Percentiles rank a stretch among this genome's conserved stretches.
Evolutionary conservation across 2,888 invertebrate species (phyloP).

Genomic region (Bugulina stolonifera): DNA sequence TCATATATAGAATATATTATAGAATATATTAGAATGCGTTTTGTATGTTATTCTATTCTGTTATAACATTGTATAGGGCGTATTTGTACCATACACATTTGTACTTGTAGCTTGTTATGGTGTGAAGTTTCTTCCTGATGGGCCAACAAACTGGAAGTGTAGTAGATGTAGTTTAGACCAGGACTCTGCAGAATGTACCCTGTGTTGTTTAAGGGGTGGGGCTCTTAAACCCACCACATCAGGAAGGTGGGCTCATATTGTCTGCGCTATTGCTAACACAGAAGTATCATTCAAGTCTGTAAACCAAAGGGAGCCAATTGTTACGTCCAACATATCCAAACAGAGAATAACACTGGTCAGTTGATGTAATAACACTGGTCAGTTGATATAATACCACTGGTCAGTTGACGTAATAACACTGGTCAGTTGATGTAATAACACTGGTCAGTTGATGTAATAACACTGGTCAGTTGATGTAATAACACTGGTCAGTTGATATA

Average conservation of each 20-base stretch:
- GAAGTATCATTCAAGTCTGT: slow-evolving; percentile 50
- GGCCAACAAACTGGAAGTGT: slow-evolving; percentile 18
- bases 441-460: too few relatives aligned
- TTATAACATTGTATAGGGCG: too few relatives aligned
- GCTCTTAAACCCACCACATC: slow-evolving; percentile 53
- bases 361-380: not conserved
- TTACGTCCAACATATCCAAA: slow-evolving; percentile 36
- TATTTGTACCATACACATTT: too few relatives aligned
- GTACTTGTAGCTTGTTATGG: slow-evolving; percentile 24
- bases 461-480: too few relatives aligned
- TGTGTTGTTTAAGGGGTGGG: slow-evolving; percentile 58
- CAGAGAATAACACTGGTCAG: slow-evolving; percentile 42
- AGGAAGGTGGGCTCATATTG: slow-evolving; percentile 53
- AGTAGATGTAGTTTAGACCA: not conserved
- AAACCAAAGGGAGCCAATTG: slow-evolving; percentile 45
- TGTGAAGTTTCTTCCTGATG: slow-evolving; percentile 17
- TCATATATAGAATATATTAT: too few relatives aligned
- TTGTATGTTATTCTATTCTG: too few relatives aligned
- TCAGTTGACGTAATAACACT: too few relatives aligned
- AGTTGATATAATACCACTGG: too few relatives aligned
- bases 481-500: too few relatives aligned
- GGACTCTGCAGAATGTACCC: slow-evolving; percentile 52
- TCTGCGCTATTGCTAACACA: slow-evolving; percentile 52
- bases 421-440: too few relatives aligned
- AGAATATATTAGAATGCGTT: too few relatives aligned